A percentile compares a stretch with the other conserved stretches of the same genome.
These are phyloP conservation scores for Neomonachus schauinslandi DNA, from an alignment of 2,113 vertebrate genomes.

Conservation along the genomic window DNA sequence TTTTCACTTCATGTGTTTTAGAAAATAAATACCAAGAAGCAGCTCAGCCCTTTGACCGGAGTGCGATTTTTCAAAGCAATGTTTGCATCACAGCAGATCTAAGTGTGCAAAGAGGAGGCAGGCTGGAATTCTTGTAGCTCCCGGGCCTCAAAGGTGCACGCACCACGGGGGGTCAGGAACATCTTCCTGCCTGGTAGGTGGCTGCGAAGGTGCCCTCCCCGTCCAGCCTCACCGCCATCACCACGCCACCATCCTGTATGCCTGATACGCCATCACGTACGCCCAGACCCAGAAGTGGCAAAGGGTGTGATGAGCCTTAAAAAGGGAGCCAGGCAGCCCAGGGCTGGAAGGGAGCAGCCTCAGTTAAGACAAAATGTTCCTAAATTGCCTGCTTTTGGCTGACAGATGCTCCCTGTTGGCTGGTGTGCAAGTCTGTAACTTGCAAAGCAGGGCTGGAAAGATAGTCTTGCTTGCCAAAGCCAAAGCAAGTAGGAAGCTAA, in stretches of 20 bases:
- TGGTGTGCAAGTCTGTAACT: conserved; percentile 58
- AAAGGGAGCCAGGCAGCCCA: background rate
- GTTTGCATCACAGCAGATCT: background rate
- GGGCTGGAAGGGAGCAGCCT: conserved; percentile 69
- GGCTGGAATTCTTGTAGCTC: background rate
- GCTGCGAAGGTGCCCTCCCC: background rate
- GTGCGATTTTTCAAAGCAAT: background rate
- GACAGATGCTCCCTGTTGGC: conserved; percentile 73
- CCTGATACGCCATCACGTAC: fast-evolving
- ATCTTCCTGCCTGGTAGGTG: background rate
- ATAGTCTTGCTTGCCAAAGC: conserved; percentile 61
- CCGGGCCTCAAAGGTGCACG: background rate
- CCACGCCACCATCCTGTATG: fast-evolving
- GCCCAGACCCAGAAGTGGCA: background rate
- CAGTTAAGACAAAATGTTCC: conserved; percentile 45
- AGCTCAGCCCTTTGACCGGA: background rate
- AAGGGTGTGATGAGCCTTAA: background rate
- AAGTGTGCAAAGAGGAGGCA: background rate
- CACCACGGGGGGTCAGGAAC: background rate
- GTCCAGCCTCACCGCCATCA: background rate
- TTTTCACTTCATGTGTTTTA: conserved; percentile 17
- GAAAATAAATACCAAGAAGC: conserved; percentile 30
- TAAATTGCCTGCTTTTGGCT: conserved; percentile 64
- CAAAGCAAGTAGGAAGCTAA: conserved; percentile 27
- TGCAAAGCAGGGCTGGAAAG: conserved; percentile 61